Percentiles rank a stretch among this genome's conserved stretches.
These are phyloP conservation scores for Julus scanicus DNA, from an alignment of 2,888 invertebrate genomes.

Conservation along the genomic window DNA sequence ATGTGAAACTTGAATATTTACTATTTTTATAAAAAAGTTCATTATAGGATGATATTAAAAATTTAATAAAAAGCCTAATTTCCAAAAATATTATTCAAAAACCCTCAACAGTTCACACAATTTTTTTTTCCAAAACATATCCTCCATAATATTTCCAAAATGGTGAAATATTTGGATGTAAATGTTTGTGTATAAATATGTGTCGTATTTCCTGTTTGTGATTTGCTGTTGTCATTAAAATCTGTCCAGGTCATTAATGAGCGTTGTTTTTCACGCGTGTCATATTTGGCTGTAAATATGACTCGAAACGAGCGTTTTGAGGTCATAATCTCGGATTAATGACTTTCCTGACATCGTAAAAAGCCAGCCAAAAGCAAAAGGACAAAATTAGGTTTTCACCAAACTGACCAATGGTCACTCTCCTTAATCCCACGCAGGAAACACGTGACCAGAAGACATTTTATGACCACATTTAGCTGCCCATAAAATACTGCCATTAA, in stretches of 20 bases:
- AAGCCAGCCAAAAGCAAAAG: neutral
- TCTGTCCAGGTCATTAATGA: neutral
- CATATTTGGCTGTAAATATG: constrained; percentile 40
- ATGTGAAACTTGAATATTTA: too few species aligned
- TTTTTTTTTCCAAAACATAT: too few species aligned
- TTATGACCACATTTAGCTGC: neutral
- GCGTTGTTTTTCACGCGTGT: constrained; percentile 20
- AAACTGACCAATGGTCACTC: neutral
- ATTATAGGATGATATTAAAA: too few species aligned
- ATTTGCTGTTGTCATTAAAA: neutral
- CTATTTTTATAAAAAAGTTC: too few species aligned
- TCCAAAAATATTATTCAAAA: too few species aligned
- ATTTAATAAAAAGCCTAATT: too few species aligned
- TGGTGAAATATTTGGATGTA: too few species aligned
- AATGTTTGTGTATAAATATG: too few species aligned
- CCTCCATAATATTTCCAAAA: too few species aligned
- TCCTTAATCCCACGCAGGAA: neutral
- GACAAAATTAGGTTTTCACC: constrained; percentile 22
- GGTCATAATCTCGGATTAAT: constrained; percentile 31
- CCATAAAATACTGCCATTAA: neutral
- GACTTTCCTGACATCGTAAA: constrained; percentile 36
- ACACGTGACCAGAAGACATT: neutral
- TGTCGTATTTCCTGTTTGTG: too few species aligned
- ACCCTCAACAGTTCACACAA: too few species aligned
- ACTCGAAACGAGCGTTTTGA: neutral